Percentiles rank a stretch among this genome's conserved stretches.
These are phyloP conservation scores for Drosophila subsilvestris DNA, from an alignment of 2,888 invertebrate species.

Conservation along the genomic window DNA sequence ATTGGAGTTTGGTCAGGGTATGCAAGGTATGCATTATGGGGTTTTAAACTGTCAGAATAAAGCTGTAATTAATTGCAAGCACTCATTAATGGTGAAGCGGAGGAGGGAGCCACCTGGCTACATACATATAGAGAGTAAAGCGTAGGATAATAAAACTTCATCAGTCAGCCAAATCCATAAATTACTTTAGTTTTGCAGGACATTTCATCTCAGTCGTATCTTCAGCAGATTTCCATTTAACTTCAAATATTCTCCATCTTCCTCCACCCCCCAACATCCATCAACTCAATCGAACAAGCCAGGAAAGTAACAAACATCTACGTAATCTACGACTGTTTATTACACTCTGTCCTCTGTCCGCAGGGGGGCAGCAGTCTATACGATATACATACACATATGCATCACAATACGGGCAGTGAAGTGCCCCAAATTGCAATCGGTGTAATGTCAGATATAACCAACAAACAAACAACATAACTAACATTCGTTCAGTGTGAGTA, in stretches of 20 bases:
- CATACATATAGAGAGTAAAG: conserved; percentile 19
- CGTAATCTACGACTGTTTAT: conserved; percentile 65
- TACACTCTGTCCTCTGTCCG: conserved; percentile 13
- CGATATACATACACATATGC: conserved; percentile 2
- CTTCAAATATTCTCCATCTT: conserved; percentile 29
- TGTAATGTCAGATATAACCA: conserved; percentile 29
- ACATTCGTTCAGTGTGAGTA: conserved; percentile 42
- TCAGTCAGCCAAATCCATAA: conserved; percentile 35
- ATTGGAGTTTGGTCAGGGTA: conserved; percentile 9
- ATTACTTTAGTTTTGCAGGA: conserved; percentile 2
- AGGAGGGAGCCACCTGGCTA: not conserved
- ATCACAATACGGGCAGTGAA: conserved; percentile 24
- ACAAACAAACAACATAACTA: conserved; percentile 23
- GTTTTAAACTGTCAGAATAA: conserved; percentile 54
- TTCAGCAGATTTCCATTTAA: not conserved
- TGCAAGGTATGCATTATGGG: conserved; percentile 24
- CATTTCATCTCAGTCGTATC: not conserved
- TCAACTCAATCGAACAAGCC: conserved; percentile 27
- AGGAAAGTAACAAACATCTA: conserved; percentile 59
- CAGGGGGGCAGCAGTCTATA: conserved; percentile 20
- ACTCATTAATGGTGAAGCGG: conserved; percentile 7
- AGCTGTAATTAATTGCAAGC: conserved; percentile 58
- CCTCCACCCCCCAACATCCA: conserved; percentile 7
- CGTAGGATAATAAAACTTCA: conserved; percentile 32
- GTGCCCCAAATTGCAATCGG: conserved; percentile 18